Conservation (phyloP, 2,113 vertebrate genomes). For the Oreochromis niloticus region DNA sequence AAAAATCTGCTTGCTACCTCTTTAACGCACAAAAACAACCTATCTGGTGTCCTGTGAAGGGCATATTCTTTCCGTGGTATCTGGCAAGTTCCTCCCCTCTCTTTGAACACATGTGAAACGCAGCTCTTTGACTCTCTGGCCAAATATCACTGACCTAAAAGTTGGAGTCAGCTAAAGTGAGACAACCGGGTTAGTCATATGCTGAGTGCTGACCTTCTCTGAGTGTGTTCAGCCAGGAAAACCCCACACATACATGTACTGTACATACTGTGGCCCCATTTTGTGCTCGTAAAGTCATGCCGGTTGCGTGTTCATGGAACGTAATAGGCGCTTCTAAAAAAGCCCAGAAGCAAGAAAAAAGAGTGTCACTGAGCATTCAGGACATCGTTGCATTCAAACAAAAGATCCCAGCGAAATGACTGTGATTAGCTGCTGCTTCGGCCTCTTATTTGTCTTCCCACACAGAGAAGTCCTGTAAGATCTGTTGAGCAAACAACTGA, state of each 20-base stretch:
- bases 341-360: not conserved
- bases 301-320: not conserved
- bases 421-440: constrained; percentile 24
- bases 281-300: constrained; percentile 17
- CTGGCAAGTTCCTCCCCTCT: constrained; percentile 49
- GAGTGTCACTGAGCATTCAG: not conserved
- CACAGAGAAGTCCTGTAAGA: constrained; percentile 24
- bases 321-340: not conserved
- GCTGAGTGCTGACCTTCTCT: constrained; percentile 26
- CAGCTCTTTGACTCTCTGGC: constrained; percentile 41
- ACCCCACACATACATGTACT: constrained; percentile 33
- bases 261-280: constrained; percentile 22
- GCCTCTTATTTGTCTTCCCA: constrained; percentile 44
- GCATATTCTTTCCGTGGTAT: constrained; percentile 26
- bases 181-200: constrained; percentile 50
- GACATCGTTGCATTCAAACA: constrained; percentile 33
- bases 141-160: constrained; percentile 48
- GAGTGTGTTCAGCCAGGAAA: constrained; percentile 43
- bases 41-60: constrained; percentile 19
- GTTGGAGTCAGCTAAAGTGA: constrained; percentile 42
- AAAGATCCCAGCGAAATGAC: constrained; percentile 24
- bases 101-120: constrained; percentile 54
- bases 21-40: constrained; percentile 21
- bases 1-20: not conserved
- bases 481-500: constrained; percentile 24